Evolutionary conservation across 2,797 vertebrate genomes (phyloP).

Genomic region (Hippoglossus hippoglossus): DNA sequence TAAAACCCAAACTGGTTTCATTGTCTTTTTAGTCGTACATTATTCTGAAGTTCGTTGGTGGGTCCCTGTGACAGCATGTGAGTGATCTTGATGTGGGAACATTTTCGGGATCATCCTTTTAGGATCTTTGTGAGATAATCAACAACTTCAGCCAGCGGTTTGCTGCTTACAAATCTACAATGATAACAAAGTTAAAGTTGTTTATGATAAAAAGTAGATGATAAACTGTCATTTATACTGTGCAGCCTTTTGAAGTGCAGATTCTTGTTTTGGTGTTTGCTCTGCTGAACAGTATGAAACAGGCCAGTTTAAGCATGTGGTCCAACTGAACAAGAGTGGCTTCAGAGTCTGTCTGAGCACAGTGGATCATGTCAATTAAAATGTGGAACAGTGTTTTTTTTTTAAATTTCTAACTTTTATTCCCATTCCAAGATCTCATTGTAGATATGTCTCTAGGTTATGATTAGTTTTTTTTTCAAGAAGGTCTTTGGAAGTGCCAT

Average conservation of each 20-base stretch:
- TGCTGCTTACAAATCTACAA: conserved; percentile 16
- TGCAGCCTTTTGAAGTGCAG: conserved; percentile 25
- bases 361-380: neutral
- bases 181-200: conserved; percentile 18
- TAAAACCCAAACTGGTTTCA: neutral
- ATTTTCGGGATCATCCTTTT: conserved; percentile 20
- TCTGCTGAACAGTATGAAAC: neutral
- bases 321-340: neutral
- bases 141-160: conserved; percentile 26
- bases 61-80: neutral
- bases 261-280: conserved; percentile 10
- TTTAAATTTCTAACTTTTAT: too few species aligned
- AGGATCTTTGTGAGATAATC: conserved; percentile 38
- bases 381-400: conserved; percentile 2
- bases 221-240: neutral
- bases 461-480: conserved; percentile 24
- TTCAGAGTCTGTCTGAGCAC: neutral
- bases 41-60: neutral
- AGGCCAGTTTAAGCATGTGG: neutral
- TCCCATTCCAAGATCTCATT: conserved; percentile 11
- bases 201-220: conserved; percentile 17
- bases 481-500: conserved; percentile 26
- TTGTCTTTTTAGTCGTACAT: neutral
- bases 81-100: conserved; percentile 11
- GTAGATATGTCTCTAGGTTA: conserved; percentile 2